These are phyloP conservation scores for Pachymerium ferrugineum DNA, from an alignment of 2,888 invertebrate species.

Conservation along the genomic window DNA sequence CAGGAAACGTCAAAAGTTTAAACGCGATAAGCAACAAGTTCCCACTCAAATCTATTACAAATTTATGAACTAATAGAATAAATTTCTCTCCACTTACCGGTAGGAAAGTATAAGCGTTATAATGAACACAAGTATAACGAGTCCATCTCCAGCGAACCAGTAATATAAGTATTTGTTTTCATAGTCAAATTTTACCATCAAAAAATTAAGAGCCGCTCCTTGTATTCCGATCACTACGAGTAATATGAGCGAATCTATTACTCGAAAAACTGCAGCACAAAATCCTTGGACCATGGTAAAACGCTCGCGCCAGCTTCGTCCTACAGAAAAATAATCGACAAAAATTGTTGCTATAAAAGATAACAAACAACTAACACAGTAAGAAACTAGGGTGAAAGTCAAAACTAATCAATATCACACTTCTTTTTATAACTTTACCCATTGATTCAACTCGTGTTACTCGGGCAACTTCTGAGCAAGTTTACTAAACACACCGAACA, in stretches of 20 bases:
- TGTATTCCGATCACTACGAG: slow-evolving; percentile 41
- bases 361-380: no score
- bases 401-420: background rate
- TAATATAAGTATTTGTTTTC: slow-evolving; percentile 42
- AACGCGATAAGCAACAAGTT: background rate
- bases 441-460: background rate
- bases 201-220: slow-evolving; percentile 44
- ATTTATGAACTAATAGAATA: background rate
- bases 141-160: slow-evolving; percentile 45
- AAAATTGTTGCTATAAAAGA: background rate
- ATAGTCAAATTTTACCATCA: slow-evolving; percentile 43
- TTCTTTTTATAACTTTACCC: slow-evolving; percentile 5
- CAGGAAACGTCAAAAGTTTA: background rate
- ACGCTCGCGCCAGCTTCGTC: background rate
- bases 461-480: background rate
- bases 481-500: no score
- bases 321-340: background rate
- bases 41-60: background rate
- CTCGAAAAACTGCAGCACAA: slow-evolving; percentile 28
- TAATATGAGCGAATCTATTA: slow-evolving; percentile 34
- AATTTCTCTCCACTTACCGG: slow-evolving; percentile 27
- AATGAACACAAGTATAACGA: slow-evolving; percentile 42
- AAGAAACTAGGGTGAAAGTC: slow-evolving; percentile 15
- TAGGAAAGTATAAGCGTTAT: slow-evolving; percentile 44
- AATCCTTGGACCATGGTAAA: no score